Conservation (phyloP, 2,113 vertebrate species). For the Cricetomys ansorgei region DNA sequence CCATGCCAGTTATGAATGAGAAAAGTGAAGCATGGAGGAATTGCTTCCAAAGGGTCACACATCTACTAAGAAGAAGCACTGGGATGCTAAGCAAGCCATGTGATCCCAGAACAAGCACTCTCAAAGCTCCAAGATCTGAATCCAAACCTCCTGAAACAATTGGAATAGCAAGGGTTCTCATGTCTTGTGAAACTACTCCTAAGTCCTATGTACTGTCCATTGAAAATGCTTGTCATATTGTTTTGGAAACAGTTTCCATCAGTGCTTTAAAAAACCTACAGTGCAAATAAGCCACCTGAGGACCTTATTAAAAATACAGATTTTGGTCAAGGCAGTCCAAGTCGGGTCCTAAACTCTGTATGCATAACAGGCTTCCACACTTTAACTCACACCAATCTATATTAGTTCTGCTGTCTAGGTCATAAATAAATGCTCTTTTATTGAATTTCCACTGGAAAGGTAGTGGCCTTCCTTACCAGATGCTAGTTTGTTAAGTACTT, state of each 20-base stretch:
- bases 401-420: neutral
- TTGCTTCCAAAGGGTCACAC: neutral
- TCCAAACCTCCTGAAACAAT: neutral
- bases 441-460: neutral
- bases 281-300: neutral
- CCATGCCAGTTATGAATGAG: neutral
- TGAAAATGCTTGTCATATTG: neutral
- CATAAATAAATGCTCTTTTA: neutral
- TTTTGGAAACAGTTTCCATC: neutral
- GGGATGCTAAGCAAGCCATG: neutral
- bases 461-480: neutral
- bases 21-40: neutral
- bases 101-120: neutral
- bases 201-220: neutral
- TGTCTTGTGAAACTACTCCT: neutral
- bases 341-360: neutral
- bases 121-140: neutral
- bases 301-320: neutral
- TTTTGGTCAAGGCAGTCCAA: neutral
- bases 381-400: neutral
- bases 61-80: neutral
- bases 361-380: neutral
- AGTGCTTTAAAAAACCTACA: neutral
- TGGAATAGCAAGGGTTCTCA: neutral
- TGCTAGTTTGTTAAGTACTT: slow-evolving; percentile 3